Base-by-base conservation (phyloP, 2,888 invertebrate genomes). In the Clanis bilineata region DNA sequence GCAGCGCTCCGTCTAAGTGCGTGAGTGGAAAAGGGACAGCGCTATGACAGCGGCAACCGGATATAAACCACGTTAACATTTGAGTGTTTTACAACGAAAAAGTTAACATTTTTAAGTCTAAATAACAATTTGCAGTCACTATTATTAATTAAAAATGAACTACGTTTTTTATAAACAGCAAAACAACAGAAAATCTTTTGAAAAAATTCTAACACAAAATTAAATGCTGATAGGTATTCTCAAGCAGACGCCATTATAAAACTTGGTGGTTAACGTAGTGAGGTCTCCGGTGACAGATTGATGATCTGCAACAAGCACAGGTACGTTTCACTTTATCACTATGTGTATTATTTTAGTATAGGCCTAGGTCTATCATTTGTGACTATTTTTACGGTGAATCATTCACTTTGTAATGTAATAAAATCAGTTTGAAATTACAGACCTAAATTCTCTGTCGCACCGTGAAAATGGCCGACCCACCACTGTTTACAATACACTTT, bases 381-480 rank as follows among this genome's bases (percentile, higher is more conserved):
- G 76, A 78, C 86, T 89, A 90, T 92, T 88, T 91, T 86, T 82
- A 71, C 71, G 58, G 59, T 65, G 73, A 80, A 89, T 90, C 82
- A 80, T 85, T 79, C 81, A 89, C 85, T 93, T 93, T 90, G 80
- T 76, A 83, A 82, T 76, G 76, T 76, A 83, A 83, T 72, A 84
- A 80, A 69, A 77, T 69, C 72, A 85, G 80, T 83, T 85, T 84
- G 84, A 88, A 89, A 82, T 86, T 89, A 93, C 93, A 84, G 86
- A 93, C 93, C 93, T 92, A 91, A 84, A 92, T 87, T 93, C 93
- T 93, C 94, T 94, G 94, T 94, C 93, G 91, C 93, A 93, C 94
- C 93, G 92, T 93, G 93, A 93, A 94, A 94, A 95, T 94, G 94
- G 94, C 94, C 93, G 94, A 94, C 93, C 93, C 93, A 94, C 94